Conservation (phyloP, 92 coral and sea anemone genomes). For the Bergia sp. region DNA sequence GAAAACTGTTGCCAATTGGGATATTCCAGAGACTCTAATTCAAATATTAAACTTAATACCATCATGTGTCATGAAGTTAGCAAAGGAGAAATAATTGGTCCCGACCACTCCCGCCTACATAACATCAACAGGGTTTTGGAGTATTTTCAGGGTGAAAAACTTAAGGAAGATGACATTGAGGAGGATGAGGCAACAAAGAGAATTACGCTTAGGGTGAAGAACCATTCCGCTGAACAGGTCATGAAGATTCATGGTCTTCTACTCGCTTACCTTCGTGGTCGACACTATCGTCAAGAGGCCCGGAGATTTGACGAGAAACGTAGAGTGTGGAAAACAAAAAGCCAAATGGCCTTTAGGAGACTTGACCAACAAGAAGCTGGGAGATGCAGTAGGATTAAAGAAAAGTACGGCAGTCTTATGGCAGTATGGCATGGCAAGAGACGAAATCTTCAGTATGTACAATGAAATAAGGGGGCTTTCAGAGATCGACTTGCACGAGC, state of each 20-base stretch:
- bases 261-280: conserved; percentile 49
- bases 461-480: conserved; percentile 42
- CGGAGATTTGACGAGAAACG: conserved; percentile 47
- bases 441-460: conserved; percentile 50
- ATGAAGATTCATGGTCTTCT: conserved; percentile 36
- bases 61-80: conserved; percentile 32
- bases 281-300: conserved; percentile 53
- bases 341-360: conserved; percentile 9
- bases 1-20: neutral
- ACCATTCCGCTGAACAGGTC: neutral
- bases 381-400: conserved; percentile 49
- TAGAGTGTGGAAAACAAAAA: conserved; percentile 42
- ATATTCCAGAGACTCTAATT: neutral
- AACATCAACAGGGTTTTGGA: conserved; percentile 40
- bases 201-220: conserved; percentile 9
- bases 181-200: neutral
- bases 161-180: conserved; percentile 36
- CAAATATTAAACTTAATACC: neutral
- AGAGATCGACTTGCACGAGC: conserved; percentile 59
- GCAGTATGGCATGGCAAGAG: conserved; percentile 49
- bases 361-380: neutral
- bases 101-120: conserved; percentile 30
- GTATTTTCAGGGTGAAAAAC: neutral
- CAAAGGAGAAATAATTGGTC: conserved; percentile 28
- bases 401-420: conserved; percentile 42